Evolutionary conservation across 2,113 vertebrate species (phyloP), one percentile per base, ranked within the genome.

Genomic region (Polypterus senegalus): DNA sequence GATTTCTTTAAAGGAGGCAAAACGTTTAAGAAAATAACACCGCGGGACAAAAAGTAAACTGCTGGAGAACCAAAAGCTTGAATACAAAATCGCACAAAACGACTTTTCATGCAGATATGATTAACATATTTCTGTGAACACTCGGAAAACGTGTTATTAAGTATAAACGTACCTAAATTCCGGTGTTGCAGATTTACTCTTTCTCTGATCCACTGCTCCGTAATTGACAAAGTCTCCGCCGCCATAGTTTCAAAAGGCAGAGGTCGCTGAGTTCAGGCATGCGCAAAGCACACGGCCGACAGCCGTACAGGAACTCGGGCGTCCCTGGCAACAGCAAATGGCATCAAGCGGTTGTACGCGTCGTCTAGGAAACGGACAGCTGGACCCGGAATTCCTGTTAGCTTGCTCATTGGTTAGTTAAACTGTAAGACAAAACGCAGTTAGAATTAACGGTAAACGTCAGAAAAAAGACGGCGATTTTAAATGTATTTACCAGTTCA

Each of bases 121-220:
- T 9, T 47, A 8, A 4, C 6, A 46, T 5, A 7, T 47, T 4
- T 48, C 10, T 8, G 3, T 10, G 7, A n/a, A 27, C 7, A 27
- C 45, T 56, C 47, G 11, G 8, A n/a, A 43, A 8, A 43, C 6
- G 9, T 7, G 44, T 10, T 6, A 46, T 5, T 8, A n/a, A 47
- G 45, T 2, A 3, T 48, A 4, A 4, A 5, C 45, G 79, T 83
- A 90, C 90, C 87, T 27, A 91, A 71, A 63, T 71, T 79, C 1
- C 63, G 71, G 27, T 82, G 82, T 47, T 69, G 76, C 53, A 91
- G 57, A 1, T 72, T 66, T 48, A 88, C 58, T 64, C 65, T 76
- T 6, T 84, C 76, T 7, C 85, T 78, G 58, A 92, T 75, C 73
- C 75, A 85, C 7, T 80, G 77, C 73, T 92, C 91, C 9, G 81